A percentile compares a stretch with the other conserved stretches of the same genome.
phyloP scores from a whole-genome alignment of 35 echinoderm and acorn worm genomes.

The Apostichopus parvimensis region DNA sequence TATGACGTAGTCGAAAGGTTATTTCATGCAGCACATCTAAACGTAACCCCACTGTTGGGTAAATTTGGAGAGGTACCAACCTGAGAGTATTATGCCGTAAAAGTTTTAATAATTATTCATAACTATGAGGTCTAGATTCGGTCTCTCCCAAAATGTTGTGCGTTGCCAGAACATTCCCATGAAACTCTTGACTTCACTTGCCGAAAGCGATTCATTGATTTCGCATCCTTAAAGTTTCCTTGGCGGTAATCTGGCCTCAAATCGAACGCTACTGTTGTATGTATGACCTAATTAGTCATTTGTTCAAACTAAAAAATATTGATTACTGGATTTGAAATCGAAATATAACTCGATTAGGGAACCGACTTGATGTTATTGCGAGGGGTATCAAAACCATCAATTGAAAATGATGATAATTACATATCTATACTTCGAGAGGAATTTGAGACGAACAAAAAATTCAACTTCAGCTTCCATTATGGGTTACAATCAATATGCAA shows the following conservation, averaged over 20 bases:
- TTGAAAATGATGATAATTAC: not conserved
- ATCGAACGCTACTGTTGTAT: not conserved
- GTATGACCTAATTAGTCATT: slow-evolving; percentile 14
- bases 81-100: no score
- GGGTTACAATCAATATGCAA: not conserved
- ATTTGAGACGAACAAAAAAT: not conserved
- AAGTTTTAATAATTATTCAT: no score
- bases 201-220: not conserved
- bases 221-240: not conserved
- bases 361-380: not conserved
- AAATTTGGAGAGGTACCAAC: no score
- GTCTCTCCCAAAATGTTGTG: not conserved
- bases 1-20: no score
- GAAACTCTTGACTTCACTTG: not conserved
- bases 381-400: not conserved
- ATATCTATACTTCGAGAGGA: not conserved
- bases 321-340: not conserved
- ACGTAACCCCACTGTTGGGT: no score
- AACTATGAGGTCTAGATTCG: no score
- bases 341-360: not conserved
- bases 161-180: not conserved
- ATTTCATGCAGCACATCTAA: no score
- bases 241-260: not conserved
- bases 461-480: not conserved
- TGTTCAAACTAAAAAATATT: slow-evolving; percentile 11